Base-by-base conservation (phyloP, 2,797 vertebrate species). In the Poecile montanus region DNA sequence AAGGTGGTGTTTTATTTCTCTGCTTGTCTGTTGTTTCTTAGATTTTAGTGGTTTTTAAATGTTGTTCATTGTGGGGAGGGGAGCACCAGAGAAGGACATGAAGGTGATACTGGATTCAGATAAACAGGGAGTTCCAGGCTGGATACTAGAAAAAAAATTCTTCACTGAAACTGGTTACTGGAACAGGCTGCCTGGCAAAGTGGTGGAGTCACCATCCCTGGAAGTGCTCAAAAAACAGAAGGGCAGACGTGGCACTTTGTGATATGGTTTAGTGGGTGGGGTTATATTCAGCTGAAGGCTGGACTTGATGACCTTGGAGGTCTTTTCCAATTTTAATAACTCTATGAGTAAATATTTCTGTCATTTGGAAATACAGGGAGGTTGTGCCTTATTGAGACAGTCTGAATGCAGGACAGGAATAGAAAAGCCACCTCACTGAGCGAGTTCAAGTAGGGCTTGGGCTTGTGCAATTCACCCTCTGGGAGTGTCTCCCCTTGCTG, bases 161-260 rank as follows among this genome's bases (percentile, higher is more conserved):
- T 57, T 51, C 34, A 36, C 18, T 65, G 45, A 34, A 65, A 34
- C 8, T 58, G 25, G 17, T 40, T 34, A 32, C 14, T 65, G 9
- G 17, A 89, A 60, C 7, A 84, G 40, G 18, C 13, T 71, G 25
- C 38, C 10, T 18, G 5, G n/a, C 3, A 5, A 72, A 65, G 12
- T 47, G n/a, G 7, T 17, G 30, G 34, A 66, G 45, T 53, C 12
- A 58, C n/a, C 47, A 32, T 9, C 18, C 18, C 45, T 60, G 60
- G 13, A 47, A 89, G 2, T 13, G 51, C 15, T 72, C 5, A 34
- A 9, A 84, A 51, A 27, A 16, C 0, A 1, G 38, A 40, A 40
- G 38, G 40, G n/a, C 4, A 60, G 30, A 27, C 0, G 0, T 23
- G 26, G n/a, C 9, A 47, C 6, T 42, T 17, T 10, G 7, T 51